A percentile compares a stretch with the other conserved stretches of the same genome.
phyloP scores from a whole-genome alignment of 2,888 invertebrate genomes.

The Phalangium opilio region DNA sequence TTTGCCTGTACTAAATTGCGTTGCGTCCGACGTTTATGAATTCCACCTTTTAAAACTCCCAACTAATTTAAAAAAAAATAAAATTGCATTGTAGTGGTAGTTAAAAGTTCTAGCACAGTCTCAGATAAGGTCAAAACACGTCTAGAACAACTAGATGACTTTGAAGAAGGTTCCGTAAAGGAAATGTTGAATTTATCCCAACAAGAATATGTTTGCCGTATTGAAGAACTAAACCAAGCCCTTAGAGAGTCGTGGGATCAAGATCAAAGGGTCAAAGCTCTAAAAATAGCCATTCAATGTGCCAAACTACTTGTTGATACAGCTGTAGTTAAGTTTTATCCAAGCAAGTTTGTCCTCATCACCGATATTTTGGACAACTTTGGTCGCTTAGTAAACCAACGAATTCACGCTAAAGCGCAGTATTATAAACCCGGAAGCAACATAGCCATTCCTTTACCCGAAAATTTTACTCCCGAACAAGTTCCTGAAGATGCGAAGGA shows the following conservation, averaged over 20 bases:
- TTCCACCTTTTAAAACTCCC: too few species aligned
- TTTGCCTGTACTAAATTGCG: too few species aligned
- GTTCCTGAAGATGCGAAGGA: slow-evolving; percentile 79
- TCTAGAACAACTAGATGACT: slow-evolving; percentile 82
- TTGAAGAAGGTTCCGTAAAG: slow-evolving; percentile 63
- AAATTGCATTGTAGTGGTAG: slow-evolving; percentile 54
- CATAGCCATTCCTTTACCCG: slow-evolving; percentile 31
- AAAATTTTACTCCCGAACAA: slow-evolving; percentile 58
- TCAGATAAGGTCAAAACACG: slow-evolving; percentile 35
- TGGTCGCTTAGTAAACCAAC: slow-evolving; percentile 63
- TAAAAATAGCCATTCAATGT: slow-evolving; percentile 91
- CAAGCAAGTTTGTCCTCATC: slow-evolving; percentile 91
- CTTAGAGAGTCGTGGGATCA: slow-evolving; percentile 81
- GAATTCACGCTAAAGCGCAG: slow-evolving; percentile 58
- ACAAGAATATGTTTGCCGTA: slow-evolving; percentile 73
- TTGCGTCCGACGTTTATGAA: too few species aligned
- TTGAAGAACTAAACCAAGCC: slow-evolving; percentile 80
- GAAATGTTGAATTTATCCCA: slow-evolving; percentile 81
- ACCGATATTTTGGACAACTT: slow-evolving; percentile 93
- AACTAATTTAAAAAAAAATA: too few species aligned
- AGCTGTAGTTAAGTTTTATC: slow-evolving; percentile 84
- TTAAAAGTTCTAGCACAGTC: slow-evolving; percentile 57
- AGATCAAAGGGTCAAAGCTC: slow-evolving; percentile 84
- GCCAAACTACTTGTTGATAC: slow-evolving; percentile 82
- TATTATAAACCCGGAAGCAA: slow-evolving; percentile 37